Conservation (phyloP, 2,113 vertebrate genomes). For the Tupaia chinensis region DNA sequence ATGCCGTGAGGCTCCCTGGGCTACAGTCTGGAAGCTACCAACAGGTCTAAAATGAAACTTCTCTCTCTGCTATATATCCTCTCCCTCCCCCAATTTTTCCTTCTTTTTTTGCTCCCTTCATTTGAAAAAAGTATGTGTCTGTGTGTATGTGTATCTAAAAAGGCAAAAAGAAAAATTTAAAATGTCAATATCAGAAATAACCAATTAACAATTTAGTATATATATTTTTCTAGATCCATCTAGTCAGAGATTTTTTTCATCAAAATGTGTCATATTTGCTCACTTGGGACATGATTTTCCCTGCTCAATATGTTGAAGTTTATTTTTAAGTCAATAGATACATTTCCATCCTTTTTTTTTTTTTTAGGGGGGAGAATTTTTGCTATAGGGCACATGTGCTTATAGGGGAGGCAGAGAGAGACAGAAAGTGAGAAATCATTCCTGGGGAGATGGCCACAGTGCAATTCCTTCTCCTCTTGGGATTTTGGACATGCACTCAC, state of each 20-base stretch:
- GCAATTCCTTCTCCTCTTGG: no score
- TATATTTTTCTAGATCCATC: neutral
- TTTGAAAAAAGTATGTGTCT: neutral
- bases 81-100: neutral
- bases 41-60: neutral
- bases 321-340: constrained; percentile 1
- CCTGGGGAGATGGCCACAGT: no score
- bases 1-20: accelerated
- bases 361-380: no score
- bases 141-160: neutral
- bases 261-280: neutral
- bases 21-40: no score
- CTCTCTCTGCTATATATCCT: neutral
- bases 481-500: no score
- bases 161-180: neutral
- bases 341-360: neutral
- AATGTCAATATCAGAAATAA: constrained; percentile 29
- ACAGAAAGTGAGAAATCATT: no score
- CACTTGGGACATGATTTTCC: neutral
- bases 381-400: no score
- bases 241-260: neutral
- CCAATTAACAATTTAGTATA: neutral
- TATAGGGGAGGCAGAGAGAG: no score
- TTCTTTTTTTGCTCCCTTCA: neutral
- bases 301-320: neutral